These are phyloP conservation scores for Bombus impatiens DNA, from an alignment of 1,140 invertebrate species.

Conservation along the genomic window DNA sequence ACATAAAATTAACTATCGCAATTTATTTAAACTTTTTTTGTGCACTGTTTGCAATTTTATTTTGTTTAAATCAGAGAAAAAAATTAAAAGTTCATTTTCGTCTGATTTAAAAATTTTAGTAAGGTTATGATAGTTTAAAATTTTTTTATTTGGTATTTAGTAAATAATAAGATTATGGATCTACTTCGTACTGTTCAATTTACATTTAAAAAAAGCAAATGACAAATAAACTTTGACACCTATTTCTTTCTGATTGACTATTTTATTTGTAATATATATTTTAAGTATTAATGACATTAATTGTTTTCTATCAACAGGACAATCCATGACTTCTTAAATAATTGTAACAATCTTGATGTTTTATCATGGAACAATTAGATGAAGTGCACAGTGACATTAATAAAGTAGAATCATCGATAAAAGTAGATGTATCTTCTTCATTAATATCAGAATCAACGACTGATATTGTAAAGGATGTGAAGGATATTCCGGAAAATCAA, in stretches of 20 bases:
- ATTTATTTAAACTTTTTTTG: not conserved
- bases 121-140: slow-evolving; percentile 54
- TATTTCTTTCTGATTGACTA: not conserved
- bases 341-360: slow-evolving; percentile 35
- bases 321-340: slow-evolving; percentile 45
- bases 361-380: slow-evolving; percentile 62
- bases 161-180: not conserved
- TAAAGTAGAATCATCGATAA: not conserved
- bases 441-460: not conserved
- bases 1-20: not conserved
- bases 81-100: not conserved
- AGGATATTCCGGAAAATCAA: not conserved
- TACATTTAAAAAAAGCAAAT: not conserved
- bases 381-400: slow-evolving; percentile 13
- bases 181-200: not conserved
- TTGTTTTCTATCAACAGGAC: slow-evolving; percentile 48
- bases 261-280: not conserved
- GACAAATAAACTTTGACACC: not conserved
- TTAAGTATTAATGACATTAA: not conserved
- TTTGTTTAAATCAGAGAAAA: not conserved
- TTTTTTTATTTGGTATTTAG: not conserved
- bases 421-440: not conserved
- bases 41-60: not conserved
- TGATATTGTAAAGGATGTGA: not conserved
- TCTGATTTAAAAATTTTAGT: not conserved